A percentile compares a stretch with the other conserved stretches of the same genome.
phyloP scores from a whole-genome alignment of 2,113 vertebrate genomes.

The Anolis sagrei region DNA sequence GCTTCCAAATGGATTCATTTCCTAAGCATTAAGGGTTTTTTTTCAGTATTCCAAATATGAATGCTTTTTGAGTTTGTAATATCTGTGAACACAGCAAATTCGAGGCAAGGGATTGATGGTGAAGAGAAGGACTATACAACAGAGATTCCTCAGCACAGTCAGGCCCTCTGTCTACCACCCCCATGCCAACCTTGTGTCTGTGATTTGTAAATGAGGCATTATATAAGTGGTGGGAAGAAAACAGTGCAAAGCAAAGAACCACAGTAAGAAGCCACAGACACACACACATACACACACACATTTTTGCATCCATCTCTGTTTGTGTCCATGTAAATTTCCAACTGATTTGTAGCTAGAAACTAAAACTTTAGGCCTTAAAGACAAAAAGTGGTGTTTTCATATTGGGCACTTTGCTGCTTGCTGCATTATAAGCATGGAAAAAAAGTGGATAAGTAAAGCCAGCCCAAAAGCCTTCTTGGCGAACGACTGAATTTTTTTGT shows the following conservation, averaged over 20 bases:
- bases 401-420: slow-evolving; percentile 46
- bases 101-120: neutral
- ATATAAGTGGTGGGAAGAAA: neutral
- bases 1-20: neutral
- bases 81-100: neutral
- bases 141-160: neutral
- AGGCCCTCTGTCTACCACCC: no score
- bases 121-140: neutral
- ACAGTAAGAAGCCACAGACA: neutral
- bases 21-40: neutral
- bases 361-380: neutral
- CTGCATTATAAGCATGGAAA: slow-evolving; percentile 53
- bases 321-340: neutral
- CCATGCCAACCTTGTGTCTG: no score
- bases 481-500: neutral
- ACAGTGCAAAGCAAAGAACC: neutral
- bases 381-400: slow-evolving; percentile 14
- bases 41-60: neutral
- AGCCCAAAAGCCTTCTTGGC: slow-evolving; percentile 52
- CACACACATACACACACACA: neutral
- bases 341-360: slow-evolving; percentile 31
- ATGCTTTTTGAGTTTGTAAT: neutral
- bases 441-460: slow-evolving; percentile 52
- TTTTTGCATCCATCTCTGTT: neutral
- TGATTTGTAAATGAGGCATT: neutral